Conservation (phyloP, 2,888 invertebrate genomes). For the Tricholauxania praeusta region DNA sequence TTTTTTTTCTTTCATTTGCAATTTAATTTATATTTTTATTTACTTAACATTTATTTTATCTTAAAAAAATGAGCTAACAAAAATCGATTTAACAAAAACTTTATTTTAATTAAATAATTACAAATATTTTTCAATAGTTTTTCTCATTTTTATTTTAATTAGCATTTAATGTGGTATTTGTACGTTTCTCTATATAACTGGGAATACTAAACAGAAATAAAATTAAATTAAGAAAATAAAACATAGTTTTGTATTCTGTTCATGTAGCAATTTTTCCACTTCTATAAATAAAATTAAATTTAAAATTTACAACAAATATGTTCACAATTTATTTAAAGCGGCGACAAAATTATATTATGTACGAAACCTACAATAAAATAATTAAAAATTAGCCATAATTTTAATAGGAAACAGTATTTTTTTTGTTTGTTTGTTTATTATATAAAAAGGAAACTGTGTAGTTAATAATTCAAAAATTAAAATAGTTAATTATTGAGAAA, state of each 20-base stretch:
- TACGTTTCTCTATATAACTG: slow-evolving; percentile 44
- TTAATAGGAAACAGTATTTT: slow-evolving; percentile 34
- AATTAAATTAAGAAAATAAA: background rate
- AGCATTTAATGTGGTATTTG: slow-evolving; percentile 40
- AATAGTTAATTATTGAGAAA: slow-evolving; percentile 31
- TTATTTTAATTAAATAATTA: slow-evolving; percentile 50
- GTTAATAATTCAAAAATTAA: slow-evolving; percentile 27
- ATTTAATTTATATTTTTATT: slow-evolving; percentile 49
- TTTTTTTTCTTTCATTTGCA: slow-evolving; percentile 26
- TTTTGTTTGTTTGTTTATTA: slow-evolving; percentile 11
- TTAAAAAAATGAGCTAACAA: slow-evolving; percentile 62
- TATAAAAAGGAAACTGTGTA: slow-evolving; percentile 11
- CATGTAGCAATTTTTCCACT: background rate
- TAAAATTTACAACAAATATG: slow-evolving; percentile 47
- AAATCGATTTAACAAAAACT: slow-evolving; percentile 61
- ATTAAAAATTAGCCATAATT: background rate
- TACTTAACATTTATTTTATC: slow-evolving; percentile 27
- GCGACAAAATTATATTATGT: slow-evolving; percentile 30
- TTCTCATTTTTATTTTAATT: slow-evolving; percentile 41
- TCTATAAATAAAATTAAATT: slow-evolving; percentile 25
- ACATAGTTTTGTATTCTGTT: slow-evolving; percentile 41
- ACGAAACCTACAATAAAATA: slow-evolving; percentile 30
- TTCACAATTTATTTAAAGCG: background rate
- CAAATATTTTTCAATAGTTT: slow-evolving; percentile 36
- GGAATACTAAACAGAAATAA: slow-evolving; percentile 20